Base-by-base conservation (phyloP, 2,888 invertebrate genomes). In the Oeneis ivallda region DNA sequence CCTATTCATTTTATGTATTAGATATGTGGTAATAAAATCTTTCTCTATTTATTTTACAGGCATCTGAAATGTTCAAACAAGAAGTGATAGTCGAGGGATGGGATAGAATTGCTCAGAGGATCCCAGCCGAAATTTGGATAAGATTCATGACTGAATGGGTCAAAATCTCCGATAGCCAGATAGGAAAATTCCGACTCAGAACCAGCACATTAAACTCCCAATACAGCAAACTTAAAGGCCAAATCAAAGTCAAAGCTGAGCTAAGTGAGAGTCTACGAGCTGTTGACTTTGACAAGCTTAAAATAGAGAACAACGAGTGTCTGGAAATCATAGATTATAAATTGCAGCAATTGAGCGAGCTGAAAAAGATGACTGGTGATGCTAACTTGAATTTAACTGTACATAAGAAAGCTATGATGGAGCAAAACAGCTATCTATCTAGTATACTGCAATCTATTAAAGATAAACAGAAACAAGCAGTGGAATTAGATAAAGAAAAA, bases 251-350 rank as follows among this genome's bases (percentile, higher is more conserved):
- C 7, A 93, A 94, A 69, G 85, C 89, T 6, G 94, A 94, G 74
- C 74, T 94, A 0, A 93, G 93, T 13, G 93, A 94, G 67, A 91
- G 88, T 56, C 78, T 95, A 0, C 86, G 93, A 60, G 91, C 93
- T 0, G 93, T 94, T 0, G 95, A 95, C 76, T 95, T 95, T 71
- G 93, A 94, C 39, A 93, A 94, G 74, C 74, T 94, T 3, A 87
- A 89, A 71, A 94, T 95, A 39, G 93, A 94, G 72, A 94, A 94
- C 73, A 74, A 87, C 3, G 91, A 93, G 74, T 90, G 92, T 61
- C 59, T 84, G 10, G 80, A 84, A 64, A 77, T 86, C 5, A 93
- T 94, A 53, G 93, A 94, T 0, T 86, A 92, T 43, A 94, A 94
- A 72, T 81, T 92, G 49, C 75, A 77, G 10, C 92, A 93, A 70